Evolutionary conservation across 92 coral and sea anemone species (phyloP).

Genomic region (Palythoa grandiflora): DNA sequence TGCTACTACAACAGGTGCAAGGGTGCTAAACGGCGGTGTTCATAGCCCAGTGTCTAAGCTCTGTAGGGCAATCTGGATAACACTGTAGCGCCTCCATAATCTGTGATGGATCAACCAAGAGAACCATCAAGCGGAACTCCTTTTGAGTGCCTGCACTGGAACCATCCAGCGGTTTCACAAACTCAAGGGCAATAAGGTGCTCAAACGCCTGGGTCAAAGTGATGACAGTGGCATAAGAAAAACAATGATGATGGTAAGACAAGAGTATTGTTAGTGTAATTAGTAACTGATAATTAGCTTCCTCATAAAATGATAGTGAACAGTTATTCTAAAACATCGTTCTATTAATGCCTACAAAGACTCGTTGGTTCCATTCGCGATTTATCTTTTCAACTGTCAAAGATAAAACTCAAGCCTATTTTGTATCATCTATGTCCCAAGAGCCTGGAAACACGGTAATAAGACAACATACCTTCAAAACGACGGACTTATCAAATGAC

Average conservation of each 20-base stretch:
- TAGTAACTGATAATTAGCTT: not conserved
- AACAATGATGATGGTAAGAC: not conserved
- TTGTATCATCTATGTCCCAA: not conserved
- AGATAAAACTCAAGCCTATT: not conserved
- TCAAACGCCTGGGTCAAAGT: slow-evolving; percentile 86
- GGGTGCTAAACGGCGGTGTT: slow-evolving; percentile 47
- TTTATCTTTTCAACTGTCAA: no score
- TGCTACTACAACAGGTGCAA: slow-evolving; percentile 16
- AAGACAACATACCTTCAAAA: slow-evolving; percentile 77
- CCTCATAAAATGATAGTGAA: no score
- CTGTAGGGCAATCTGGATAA: slow-evolving; percentile 98
- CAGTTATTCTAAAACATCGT: no score
- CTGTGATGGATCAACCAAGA: slow-evolving; percentile 84
- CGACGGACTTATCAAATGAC: slow-evolving; percentile 94
- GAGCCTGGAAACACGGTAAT: not conserved
- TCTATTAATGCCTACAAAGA: no score
- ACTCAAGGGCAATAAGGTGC: slow-evolving; percentile 89
- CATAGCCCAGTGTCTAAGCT: slow-evolving; percentile 93
- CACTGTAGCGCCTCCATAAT: slow-evolving; percentile 85
- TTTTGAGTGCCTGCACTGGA: slow-evolving; percentile 83
- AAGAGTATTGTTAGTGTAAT: no score
- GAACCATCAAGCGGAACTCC: slow-evolving; percentile 83
- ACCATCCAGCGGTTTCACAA: slow-evolving; percentile 90
- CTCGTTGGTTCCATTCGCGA: no score
- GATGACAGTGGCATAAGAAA: not conserved